Conservation (phyloP, 2,797 vertebrate species). For the Galaxias olidus region DNA sequence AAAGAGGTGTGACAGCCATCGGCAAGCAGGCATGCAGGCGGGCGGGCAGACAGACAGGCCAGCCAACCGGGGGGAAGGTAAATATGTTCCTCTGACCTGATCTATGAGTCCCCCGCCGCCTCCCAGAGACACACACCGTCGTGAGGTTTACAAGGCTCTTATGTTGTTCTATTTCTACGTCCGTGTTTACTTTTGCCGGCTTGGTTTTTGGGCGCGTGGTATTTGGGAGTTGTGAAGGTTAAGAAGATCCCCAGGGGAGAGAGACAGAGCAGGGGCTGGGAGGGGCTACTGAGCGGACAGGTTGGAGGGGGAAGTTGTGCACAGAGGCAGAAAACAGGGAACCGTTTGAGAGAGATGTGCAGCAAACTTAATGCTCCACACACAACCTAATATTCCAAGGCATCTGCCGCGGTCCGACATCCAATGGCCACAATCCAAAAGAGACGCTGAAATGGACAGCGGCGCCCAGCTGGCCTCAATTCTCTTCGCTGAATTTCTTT, state of each 20-base stretch:
- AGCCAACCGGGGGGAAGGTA: conserved; percentile 38
- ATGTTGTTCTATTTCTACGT: not conserved
- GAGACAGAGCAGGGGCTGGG: conserved; percentile 18
- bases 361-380: conserved; percentile 7
- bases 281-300: conserved; percentile 14
- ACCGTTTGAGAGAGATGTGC: conserved; percentile 6
- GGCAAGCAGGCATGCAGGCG: conserved; percentile 2
- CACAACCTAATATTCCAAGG: not conserved
- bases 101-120: conserved; percentile 38
- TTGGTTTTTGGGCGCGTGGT: conserved; percentile 6
- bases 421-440: too few relatives aligned
- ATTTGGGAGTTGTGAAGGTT: conserved; percentile 13
- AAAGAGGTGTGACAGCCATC: conserved; percentile 45
- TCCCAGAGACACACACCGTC: conserved; percentile 14
- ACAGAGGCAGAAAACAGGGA: conserved; percentile 9
- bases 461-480: too few relatives aligned
- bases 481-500: too few relatives aligned
- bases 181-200: not conserved
- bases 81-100: conserved; percentile 33
- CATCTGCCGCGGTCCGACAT: conserved; percentile 9
- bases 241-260: conserved; percentile 6
- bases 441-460: too few relatives aligned
- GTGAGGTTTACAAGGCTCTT: conserved; percentile 9
- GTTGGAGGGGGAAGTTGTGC: conserved; percentile 1
- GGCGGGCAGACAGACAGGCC: conserved; percentile 31